Conservation (phyloP, 2,888 invertebrate genomes). For the Pycnomerus fuliginosus region DNA sequence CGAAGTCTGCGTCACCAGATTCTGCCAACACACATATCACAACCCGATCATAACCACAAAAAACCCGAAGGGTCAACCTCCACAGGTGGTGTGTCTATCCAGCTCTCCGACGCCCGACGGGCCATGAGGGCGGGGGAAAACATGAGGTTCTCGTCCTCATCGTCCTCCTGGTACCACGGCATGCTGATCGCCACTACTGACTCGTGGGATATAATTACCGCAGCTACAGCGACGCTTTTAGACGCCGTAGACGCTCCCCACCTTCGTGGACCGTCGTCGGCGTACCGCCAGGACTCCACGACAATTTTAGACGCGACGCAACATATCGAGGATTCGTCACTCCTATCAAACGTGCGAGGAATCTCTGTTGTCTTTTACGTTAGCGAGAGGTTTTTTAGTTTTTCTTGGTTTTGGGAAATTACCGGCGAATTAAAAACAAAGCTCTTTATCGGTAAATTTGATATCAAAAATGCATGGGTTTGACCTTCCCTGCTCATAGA, state of each 20-base stretch:
- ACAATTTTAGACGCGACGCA: constrained; percentile 18
- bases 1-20: constrained; percentile 70
- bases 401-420: too few relatives aligned
- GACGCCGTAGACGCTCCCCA: constrained; percentile 29
- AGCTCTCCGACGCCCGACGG: constrained; percentile 82
- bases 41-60: constrained; percentile 11
- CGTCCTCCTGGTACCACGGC: constrained; percentile 78
- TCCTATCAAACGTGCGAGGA: too few relatives aligned
- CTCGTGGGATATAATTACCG: constrained; percentile 22
- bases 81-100: constrained; percentile 85
- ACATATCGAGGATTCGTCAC: constrained; percentile 18
- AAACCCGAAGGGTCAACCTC: constrained; percentile 64
- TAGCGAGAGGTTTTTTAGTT: too few relatives aligned
- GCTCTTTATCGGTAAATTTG: too few relatives aligned
- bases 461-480: too few relatives aligned
- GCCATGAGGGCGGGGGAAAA: constrained; percentile 87
- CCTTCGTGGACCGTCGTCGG: constrained; percentile 5
- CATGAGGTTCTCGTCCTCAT: constrained; percentile 82
- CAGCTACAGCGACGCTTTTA: constrained; percentile 39
- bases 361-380: too few relatives aligned
- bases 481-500: too few relatives aligned
- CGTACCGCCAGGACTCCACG: constrained; percentile 13
- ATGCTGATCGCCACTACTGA: constrained; percentile 47
- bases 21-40: constrained; percentile 55
- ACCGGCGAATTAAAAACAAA: too few relatives aligned